Evolutionary conservation across 2,113 vertebrate genomes (phyloP).

Genomic region (Ibidorhyncha struthersii): DNA sequence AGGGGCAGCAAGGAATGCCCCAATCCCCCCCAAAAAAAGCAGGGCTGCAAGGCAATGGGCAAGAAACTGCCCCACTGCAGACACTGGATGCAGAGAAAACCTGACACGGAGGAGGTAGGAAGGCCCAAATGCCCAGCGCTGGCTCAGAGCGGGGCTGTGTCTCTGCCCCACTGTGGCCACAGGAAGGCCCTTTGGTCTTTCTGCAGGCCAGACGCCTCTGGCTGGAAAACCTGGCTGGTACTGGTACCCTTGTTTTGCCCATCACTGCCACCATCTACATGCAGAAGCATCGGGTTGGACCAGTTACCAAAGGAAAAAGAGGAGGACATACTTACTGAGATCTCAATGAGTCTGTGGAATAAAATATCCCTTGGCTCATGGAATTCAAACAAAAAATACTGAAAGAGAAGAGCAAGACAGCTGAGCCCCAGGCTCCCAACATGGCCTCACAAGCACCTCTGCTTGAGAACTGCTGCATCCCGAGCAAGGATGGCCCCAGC

Average conservation of each 20-base stretch:
- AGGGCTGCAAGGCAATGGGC: background rate
- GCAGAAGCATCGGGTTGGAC: background rate
- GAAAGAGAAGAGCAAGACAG: conserved; percentile 37
- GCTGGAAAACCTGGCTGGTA: background rate
- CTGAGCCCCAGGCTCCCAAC: background rate
- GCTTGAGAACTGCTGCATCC: background rate
- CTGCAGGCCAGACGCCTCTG: background rate
- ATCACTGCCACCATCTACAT: background rate
- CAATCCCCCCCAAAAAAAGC: background rate
- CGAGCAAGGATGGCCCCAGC: background rate
- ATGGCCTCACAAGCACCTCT: background rate
- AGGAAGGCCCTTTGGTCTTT: background rate
- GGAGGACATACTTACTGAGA: conserved; percentile 76
- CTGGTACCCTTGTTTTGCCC: background rate
- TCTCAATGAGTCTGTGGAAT: conserved; percentile 90
- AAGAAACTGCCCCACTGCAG: background rate
- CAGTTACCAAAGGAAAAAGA: background rate
- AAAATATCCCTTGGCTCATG: conserved; percentile 82
- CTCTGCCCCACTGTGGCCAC: background rate
- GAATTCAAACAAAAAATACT: conserved; percentile 96
- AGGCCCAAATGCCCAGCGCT: background rate
- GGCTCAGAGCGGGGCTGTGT: background rate
- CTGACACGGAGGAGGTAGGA: background rate
- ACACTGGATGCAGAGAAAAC: background rate
- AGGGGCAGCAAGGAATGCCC: background rate